Percentiles rank a stretch among this genome's conserved stretches.
These are phyloP conservation scores for Ectemnius cavifrons DNA, from an alignment of 2,888 invertebrate species.

Conservation along the genomic window DNA sequence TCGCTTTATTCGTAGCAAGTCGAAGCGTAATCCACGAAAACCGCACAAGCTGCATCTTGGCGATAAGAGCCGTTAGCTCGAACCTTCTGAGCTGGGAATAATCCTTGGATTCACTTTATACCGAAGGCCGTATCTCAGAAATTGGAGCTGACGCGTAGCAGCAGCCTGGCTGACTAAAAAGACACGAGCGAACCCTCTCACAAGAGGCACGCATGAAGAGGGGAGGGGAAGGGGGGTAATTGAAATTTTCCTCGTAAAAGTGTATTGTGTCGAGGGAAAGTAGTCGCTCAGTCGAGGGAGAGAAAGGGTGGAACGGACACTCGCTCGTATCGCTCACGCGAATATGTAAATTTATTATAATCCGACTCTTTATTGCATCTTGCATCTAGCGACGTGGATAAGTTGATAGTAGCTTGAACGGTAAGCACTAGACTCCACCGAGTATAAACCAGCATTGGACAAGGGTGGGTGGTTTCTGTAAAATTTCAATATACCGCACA, in stretches of 20 bases:
- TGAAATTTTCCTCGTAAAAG: conserved; percentile 17
- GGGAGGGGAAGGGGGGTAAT: conserved; percentile 1
- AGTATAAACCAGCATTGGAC: too few species aligned
- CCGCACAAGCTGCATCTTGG: neutral
- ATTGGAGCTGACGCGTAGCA: too few species aligned
- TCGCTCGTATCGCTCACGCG: neutral
- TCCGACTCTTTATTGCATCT: conserved; percentile 17
- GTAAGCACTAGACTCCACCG: too few species aligned
- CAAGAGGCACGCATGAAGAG: too few species aligned
- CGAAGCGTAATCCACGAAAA: too few species aligned
- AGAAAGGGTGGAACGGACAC: neutral
- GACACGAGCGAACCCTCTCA: too few species aligned
- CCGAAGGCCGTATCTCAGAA: neutral
- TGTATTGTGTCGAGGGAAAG: neutral
- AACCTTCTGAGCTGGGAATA: conserved; percentile 2
- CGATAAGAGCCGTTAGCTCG: neutral
- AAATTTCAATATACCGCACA: conserved; percentile 14
- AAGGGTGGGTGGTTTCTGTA: too few species aligned
- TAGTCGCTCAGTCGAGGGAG: neutral
- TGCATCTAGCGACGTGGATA: conserved; percentile 5
- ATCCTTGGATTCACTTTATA: neutral
- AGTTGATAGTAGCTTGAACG: neutral
- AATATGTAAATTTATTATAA: conserved; percentile 35
- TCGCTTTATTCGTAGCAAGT: too few species aligned
- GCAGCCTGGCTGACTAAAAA: too few species aligned